Percentiles rank a stretch among this genome's conserved stretches.
Conservation (phyloP, 2,113 vertebrate genomes). For the Tapirus terrestris region DNA sequence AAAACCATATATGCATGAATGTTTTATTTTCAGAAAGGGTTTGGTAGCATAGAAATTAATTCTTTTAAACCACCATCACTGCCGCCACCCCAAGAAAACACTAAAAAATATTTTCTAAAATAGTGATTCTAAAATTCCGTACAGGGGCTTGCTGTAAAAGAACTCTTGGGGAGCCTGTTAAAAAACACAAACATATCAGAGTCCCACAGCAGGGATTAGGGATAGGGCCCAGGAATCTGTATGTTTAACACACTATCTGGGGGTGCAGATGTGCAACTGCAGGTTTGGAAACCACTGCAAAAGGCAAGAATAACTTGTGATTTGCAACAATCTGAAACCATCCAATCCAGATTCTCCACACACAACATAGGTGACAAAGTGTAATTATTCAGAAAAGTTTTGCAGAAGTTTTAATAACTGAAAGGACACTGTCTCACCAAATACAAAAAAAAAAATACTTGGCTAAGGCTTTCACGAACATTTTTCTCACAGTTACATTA, state of each 20-base stretch:
- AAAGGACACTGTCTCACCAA: constrained; percentile 3
- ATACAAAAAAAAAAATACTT: not conserved
- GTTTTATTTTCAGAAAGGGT: constrained; percentile 1
- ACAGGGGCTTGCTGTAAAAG: not conserved
- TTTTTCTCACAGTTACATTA: constrained; percentile 43
- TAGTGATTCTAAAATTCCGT: constrained; percentile 4
- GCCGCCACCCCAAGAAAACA: not conserved
- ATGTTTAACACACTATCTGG: not conserved
- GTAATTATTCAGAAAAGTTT: constrained; percentile 14
- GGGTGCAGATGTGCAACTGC: not conserved
- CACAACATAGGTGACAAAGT: not conserved
- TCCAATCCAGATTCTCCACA: not conserved
- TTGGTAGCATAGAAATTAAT: not conserved
- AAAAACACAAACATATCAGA: not conserved
- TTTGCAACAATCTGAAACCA: not conserved
- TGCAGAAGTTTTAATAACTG: not conserved
- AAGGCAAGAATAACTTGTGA: not conserved
- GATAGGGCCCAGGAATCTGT: not conserved
- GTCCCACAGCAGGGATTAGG: not conserved
- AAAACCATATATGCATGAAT: not conserved
- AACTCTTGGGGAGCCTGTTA: not conserved
- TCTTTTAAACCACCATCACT: constrained; percentile 43
- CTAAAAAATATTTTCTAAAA: constrained; percentile 19
- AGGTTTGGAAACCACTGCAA: not conserved
- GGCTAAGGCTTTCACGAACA: not conserved